Evolutionary conservation across 2,113 vertebrate species (phyloP), one percentile per base, ranked within the genome.

Genomic region (Ailurus styani): DNA sequence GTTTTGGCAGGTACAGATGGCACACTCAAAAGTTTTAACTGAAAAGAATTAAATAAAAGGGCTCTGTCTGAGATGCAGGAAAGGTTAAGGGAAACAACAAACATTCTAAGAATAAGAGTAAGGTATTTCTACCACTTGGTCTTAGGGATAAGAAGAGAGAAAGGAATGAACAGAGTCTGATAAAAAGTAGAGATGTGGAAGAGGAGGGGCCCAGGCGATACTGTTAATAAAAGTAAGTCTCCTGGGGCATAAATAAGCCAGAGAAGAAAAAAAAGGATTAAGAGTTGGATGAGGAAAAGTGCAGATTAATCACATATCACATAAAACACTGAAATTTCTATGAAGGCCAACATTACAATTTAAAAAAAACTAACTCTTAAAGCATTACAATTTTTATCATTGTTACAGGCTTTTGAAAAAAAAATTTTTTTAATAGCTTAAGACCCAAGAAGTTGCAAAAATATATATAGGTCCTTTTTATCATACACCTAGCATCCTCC

Each of bases 41-140:
- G 25, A 96, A 96, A 95, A 52, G 3, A 89, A 66, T 70, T 83
- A 72, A 96, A 88, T 54, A 75, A 70, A 95, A 84, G 11, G 17
- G 27, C 29, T 57, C 68, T 42, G 20, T 62, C 62, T 52, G 37
- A 85, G 45, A 88, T 68, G 10, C 21, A 75, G 27, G 21, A 4
- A 81, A 45, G 42, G 2, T 81, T 85, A 95, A 91, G 62, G 50
- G 18, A 87, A 78, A 4, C 37, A 78, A 85, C 2, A 31, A 68
- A 85, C 25, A 7, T 95, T 95, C n/a, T 91, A 88, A 90, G 47
- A 93, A 34, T 82, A 54, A 91, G 37, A 91, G 11, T 75, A 15
- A 55, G 6, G 15, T 93, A 21, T 78, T 81, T 92, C 42, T 85
- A 66, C 8, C 6, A 37, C 25, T 25, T 14, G 7, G 31, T 45